Base-by-base conservation (phyloP, 1,140 invertebrate genomes). In the Cherax destructor region DNA sequence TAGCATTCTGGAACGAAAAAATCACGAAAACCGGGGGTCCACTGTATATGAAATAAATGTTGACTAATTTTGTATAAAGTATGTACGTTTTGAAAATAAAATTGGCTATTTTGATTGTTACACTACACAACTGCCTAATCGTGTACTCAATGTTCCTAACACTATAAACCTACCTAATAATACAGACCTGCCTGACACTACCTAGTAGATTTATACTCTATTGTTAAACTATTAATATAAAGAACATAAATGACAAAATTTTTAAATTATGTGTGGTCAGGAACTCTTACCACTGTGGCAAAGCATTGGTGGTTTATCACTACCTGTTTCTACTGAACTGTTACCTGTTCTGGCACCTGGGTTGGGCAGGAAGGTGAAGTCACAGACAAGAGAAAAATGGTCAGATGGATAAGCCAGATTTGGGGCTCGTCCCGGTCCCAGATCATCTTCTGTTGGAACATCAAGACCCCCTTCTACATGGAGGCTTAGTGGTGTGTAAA, bases 371-470 rank as follows among this genome's bases (percentile, higher is more conserved):
- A 94, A 88, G 24, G 88, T 90, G 77, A 97, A 96, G 94, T 97
- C 97, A 94, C 96, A 96, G 24, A 97, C 96, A 30, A 98, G 95
- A 0, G 97, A 97, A 93, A 98, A 96, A 94, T 98, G 97, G 95
- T 98, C 97, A 16, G 97, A 97, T 2, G 97, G 97, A 94, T 97
- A 98, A 24, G 94, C 94, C 86, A 96, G 95, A 52, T 96, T 96
- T 16, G 97, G 97, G 5, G 97, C 95, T 59, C 97, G 94, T 89
- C 95, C 95, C 78, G 95, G 94, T 16, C 97, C 97, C 87, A 97
- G 96, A 91, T 97, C 95, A 16, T 96, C 95, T 61, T 94, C 96
- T 0, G 95, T 95, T 9, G 97, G 97, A 86, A 97, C 95, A 47
- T 96, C 94, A 18, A 97, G 93, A 4, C 97, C 94, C 18, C 95